Conservation (phyloP, 2,888 invertebrate genomes). For the Erpobdella octoculata region DNA sequence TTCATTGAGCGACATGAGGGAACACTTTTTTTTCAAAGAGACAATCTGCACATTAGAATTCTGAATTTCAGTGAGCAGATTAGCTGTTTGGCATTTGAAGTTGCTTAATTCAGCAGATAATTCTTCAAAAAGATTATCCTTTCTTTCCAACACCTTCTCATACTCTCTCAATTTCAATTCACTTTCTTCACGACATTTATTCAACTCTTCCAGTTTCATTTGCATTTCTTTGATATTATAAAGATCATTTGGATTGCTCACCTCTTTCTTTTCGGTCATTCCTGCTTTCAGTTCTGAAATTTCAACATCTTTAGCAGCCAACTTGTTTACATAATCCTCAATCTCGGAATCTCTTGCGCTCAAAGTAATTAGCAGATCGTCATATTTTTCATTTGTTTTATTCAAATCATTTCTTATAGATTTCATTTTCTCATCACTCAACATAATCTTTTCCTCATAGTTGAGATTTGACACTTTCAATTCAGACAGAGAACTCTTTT, state of each 20-base stretch:
- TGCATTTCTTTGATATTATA: too few species aligned
- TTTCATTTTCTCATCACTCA: background rate
- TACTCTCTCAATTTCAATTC: too few species aligned
- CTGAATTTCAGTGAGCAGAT: background rate
- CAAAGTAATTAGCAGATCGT: background rate
- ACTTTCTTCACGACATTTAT: too few species aligned
- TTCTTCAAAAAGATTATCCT: background rate
- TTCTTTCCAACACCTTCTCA: too few species aligned
- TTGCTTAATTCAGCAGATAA: background rate
- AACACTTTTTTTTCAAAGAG: background rate
- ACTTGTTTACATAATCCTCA: background rate
- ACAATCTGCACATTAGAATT: background rate
- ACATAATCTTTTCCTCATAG: background rate
- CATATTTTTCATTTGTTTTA: too few species aligned
- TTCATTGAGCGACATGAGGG: background rate
- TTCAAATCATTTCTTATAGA: too few species aligned
- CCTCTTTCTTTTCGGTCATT: background rate
- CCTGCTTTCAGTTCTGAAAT: background rate
- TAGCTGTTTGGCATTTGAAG: background rate
- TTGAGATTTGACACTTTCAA: background rate
- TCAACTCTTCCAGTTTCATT: too few species aligned
- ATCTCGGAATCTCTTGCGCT: background rate
- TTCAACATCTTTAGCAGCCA: background rate
- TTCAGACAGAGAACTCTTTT: background rate
- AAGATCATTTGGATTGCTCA: too few species aligned